A percentile compares a stretch with the other conserved stretches of the same genome.
phyloP scores from a whole-genome alignment of 1,140 invertebrate species.

The Octopus sinensis region DNA sequence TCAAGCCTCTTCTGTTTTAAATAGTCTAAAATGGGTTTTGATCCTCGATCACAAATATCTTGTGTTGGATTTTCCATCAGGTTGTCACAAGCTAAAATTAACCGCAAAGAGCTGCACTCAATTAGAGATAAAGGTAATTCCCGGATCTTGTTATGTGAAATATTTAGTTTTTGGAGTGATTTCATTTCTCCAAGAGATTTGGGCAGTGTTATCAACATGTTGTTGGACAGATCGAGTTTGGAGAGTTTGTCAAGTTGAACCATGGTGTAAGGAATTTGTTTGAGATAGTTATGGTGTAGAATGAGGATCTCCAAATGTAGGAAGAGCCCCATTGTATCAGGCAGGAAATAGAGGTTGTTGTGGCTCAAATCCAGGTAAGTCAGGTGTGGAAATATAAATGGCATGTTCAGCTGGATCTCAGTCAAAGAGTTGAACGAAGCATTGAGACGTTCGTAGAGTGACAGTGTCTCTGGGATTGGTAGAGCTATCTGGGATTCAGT shows the following conservation, averaged over 20 bases:
- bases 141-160: constrained; percentile 52
- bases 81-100: constrained; percentile 50
- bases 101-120: constrained; percentile 35
- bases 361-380: constrained; percentile 52
- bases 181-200: constrained; percentile 50
- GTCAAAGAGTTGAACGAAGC: constrained; percentile 49
- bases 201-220: constrained; percentile 48
- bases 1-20: constrained; percentile 41
- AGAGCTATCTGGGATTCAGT: constrained; percentile 20
- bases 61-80: constrained; percentile 48
- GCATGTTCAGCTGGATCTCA: constrained; percentile 51
- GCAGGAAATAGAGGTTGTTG: constrained; percentile 48
- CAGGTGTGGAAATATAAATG: constrained; percentile 54
- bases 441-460: constrained; percentile 50
- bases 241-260: constrained; percentile 49
- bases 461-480: constrained; percentile 45
- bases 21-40: constrained; percentile 44
- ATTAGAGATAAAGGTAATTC: constrained; percentile 49
- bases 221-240: constrained; percentile 55
- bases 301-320: constrained; percentile 52
- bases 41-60: constrained; percentile 51
- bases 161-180: constrained; percentile 48
- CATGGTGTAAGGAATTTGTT: constrained; percentile 46
- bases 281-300: constrained; percentile 47
- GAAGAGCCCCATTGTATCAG: constrained; percentile 53